Evolutionary conservation across 2,888 invertebrate species (phyloP).

Genomic region (Hermodice carunculata): DNA sequence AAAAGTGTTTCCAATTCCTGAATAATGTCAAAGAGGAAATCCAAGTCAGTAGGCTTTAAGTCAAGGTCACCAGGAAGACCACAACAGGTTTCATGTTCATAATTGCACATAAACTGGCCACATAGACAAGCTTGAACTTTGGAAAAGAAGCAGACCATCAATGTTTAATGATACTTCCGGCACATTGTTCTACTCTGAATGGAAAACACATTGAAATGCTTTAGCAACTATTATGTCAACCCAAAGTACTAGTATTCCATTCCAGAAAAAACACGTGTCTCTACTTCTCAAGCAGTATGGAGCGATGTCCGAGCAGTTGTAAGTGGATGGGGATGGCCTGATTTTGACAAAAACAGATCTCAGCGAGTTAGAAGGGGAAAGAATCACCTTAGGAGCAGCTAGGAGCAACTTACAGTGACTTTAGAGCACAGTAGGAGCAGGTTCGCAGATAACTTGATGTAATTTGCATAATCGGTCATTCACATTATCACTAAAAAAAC

Average conservation of each 20-base stretch:
- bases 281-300: not conserved
- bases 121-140: not conserved
- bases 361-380: no score
- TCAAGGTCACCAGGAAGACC: constrained; percentile 5
- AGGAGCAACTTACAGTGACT: no score
- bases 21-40: not conserved
- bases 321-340: not conserved
- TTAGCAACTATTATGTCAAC: not conserved
- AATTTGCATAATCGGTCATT: no score
- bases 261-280: not conserved
- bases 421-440: no score
- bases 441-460: no score
- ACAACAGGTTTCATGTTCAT: not conserved
- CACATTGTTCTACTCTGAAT: not conserved
- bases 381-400: no score
- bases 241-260: not conserved
- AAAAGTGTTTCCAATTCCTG: not conserved
- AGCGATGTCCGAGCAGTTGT: constrained; percentile 1
- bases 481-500: no score
- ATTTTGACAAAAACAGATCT: no score
- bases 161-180: constrained; percentile 7
- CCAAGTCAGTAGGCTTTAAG: constrained; percentile 9
- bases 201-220: not conserved
- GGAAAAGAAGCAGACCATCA: constrained; percentile 13
- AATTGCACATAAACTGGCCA: constrained; percentile 9